These are phyloP conservation scores for Hoplodrina ambigua DNA, from an alignment of 2,888 invertebrate species.

Conservation along the genomic window DNA sequence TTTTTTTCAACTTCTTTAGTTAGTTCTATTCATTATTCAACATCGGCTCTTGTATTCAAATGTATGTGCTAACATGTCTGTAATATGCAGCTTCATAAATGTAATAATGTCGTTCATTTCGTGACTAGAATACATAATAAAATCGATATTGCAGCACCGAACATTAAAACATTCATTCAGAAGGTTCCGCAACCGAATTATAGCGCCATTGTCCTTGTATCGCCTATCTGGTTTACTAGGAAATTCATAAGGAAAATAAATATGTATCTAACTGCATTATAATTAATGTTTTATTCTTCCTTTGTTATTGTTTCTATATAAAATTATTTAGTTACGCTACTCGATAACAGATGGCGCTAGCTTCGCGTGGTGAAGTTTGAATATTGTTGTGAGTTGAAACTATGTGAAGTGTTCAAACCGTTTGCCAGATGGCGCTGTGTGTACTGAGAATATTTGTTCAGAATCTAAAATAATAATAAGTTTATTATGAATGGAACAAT, in stretches of 20 bases:
- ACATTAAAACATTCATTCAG: constrained; percentile 8
- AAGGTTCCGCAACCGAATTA: constrained; percentile 43
- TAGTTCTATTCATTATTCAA: not conserved
- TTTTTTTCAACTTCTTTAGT: no score
- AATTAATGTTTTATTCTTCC: not conserved
- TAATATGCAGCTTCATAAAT: constrained; percentile 14
- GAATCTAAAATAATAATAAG: not conserved
- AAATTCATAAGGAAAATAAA: constrained; percentile 30
- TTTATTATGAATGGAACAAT: not conserved
- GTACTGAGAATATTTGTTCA: not conserved
- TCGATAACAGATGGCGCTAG: constrained; percentile 73
- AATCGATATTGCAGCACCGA: constrained; percentile 37
- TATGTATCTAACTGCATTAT: constrained; percentile 6
- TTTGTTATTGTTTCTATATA: not conserved
- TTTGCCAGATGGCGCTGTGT: constrained; percentile 69
- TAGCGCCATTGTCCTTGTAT: constrained; percentile 40
- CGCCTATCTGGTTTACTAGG: constrained; percentile 27
- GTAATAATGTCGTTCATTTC: constrained; percentile 16
- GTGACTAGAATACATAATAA: constrained; percentile 26
- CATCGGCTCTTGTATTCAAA: constrained; percentile 4
- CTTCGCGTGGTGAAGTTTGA: not conserved
- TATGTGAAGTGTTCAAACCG: not conserved
- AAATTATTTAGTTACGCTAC: constrained; percentile 64
- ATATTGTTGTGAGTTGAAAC: not conserved
- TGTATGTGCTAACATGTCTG: not conserved